These are phyloP conservation scores for Lagodon rhomboides DNA, from an alignment of 2,797 vertebrate species.

Conservation along the genomic window DNA sequence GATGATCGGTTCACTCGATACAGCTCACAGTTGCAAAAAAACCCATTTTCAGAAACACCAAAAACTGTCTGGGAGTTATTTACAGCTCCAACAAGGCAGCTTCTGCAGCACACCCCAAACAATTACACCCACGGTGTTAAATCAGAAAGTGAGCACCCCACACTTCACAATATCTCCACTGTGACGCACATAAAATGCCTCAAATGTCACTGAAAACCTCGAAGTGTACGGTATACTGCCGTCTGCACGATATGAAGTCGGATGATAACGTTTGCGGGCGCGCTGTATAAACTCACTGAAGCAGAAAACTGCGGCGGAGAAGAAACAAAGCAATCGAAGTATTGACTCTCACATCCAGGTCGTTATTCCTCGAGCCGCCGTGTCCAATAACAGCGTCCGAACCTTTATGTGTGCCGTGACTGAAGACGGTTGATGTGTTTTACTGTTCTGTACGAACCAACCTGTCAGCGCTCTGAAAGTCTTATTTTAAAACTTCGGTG, in stretches of 20 bases:
- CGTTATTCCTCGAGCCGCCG: constrained; percentile 11
- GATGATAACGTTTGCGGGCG: not conserved
- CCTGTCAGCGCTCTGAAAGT: constrained; percentile 4
- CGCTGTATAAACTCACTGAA: not conserved
- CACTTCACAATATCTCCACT: not conserved
- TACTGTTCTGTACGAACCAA: not conserved
- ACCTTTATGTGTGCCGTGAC: not conserved
- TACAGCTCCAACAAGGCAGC: no score
- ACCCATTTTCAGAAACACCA: no score
- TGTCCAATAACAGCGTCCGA: not conserved
- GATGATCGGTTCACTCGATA: no score
- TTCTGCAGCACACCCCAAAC: no score
- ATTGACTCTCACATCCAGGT: not conserved
- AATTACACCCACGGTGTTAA: no score
- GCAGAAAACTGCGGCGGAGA: not conserved
- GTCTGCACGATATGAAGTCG: not conserved
- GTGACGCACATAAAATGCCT: not conserved
- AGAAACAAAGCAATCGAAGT: constrained; percentile 2
- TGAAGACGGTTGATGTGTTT: constrained; percentile 14
- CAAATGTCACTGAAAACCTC: not conserved
- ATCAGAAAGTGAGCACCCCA: not conserved
- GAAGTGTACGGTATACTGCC: not conserved
- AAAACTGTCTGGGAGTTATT: no score
- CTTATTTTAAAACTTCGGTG: not conserved
- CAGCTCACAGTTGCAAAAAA: no score